Base-by-base conservation (phyloP, 2,113 vertebrate genomes). In the Caranx melampygus region DNA sequence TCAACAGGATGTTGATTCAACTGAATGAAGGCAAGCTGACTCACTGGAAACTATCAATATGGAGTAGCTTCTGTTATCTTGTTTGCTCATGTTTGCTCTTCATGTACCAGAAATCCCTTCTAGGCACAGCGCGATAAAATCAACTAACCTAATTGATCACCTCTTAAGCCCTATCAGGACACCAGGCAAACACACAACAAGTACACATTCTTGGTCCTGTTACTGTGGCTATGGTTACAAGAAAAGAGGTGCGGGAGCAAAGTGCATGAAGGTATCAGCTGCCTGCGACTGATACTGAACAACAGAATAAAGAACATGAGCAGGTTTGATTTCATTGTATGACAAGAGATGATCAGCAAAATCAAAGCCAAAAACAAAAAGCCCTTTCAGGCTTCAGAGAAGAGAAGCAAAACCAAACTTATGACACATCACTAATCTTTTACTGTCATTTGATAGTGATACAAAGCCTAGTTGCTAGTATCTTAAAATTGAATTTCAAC, bases 41-140 rank as follows among this genome's bases (percentile, higher is more conserved):
- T 90, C 79, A 85, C 2, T 85, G 87, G 86, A 88, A 91, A 88
- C 63, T 83, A 73, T 81, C 34, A 79, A 85, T 83, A 72, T 77
- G 44, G 60, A 84, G 59, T 26, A 77, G 72, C 42, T 88, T 58
- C 55, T 2, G 13, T 85, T 81, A 89, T 87, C 81, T 81, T 68
- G 51, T 88, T 87, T 76, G 77, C 76, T 86, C 65, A 75, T 78
- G 60, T 40, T 54, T 35, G 55, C 66, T 67, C 76, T 86, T 71
- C 79, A 88, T 82, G 79, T 42, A 87, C 68, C 78, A 40, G 52
- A 62, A 88, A 81, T 81, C 79, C 81, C 26, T 80, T 40, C 61
- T 83, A 55, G 69, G 72, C 68, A 64, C 44, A 59, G 42, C 20
- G 2, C 64, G 78, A 87, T 89, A 86, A 86, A 77, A 90, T 84